Evolutionary conservation across 1,140 invertebrate species (phyloP), one percentile per base, ranked within the genome.

Genomic region (Hyposmocoma kahamanoa): DNA sequence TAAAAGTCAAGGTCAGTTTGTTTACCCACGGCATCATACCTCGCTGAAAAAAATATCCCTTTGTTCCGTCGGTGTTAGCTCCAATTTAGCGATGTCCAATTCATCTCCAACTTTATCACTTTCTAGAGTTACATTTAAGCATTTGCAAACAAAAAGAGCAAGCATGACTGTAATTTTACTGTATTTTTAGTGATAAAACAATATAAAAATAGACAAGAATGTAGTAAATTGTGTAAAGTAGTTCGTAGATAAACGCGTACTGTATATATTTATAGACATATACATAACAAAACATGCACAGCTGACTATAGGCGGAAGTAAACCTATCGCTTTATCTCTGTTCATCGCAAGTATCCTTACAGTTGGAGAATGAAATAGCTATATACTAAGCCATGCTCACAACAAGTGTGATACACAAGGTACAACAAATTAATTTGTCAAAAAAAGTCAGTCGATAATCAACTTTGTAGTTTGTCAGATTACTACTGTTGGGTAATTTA

Each of bases 1-100:
- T 65, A 58, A 38, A 71, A 81, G 67, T 83, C 84, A 86, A 86
- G 77, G 79, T 74, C 79, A 77, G 78, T 64, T 76, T 80, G 72
- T 84, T 85, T 82, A 79, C 69, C 64, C 71, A 74, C 57, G 64
- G 67, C 71, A 74, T 57, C 62, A 65, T 84, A 87, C 82, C 79
- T 87, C 76, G 68, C 69, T 81, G 78, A 87, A 87, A 85, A 85
- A 87, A 63, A 72, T 77, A 76, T 85, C 82, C 69, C 81, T 87
- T 87, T 87, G 82, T 85, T 86, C 84, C 52, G 57, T 58, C 47
- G 80, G 57, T 66, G 81, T 72, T 72, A 86, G 57, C 54, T 77
- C 81, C 72, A 85, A 61, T 72, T 83, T 82, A 53, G 61, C 73
- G 53, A 82, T 72, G 64, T 84, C 80, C 39, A 67, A 45, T 57